Percentiles rank a stretch among this genome's conserved stretches.
Conservation (phyloP, 2,888 invertebrate species). For the Capitulum mitella region DNA sequence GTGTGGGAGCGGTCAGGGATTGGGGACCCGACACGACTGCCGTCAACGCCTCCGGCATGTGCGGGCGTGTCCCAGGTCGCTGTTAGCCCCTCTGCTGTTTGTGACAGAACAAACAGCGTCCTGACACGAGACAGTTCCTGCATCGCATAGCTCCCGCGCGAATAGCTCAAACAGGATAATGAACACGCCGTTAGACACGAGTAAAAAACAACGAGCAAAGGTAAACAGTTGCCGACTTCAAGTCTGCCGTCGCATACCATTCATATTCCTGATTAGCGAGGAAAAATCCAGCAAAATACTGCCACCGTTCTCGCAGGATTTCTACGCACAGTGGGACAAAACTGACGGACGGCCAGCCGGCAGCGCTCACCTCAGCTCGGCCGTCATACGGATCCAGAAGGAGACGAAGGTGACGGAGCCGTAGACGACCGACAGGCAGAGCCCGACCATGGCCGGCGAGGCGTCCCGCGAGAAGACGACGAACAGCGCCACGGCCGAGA, state of each 20-base stretch:
- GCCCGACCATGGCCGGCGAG: conserved; percentile 49
- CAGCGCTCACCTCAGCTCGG: not conserved
- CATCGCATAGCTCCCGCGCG: no score
- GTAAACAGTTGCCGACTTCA: not conserved
- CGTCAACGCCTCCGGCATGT: no score
- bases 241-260: not conserved
- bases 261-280: not conserved
- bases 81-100: no score
- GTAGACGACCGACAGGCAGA: conserved; percentile 50
- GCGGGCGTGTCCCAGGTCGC: no score
- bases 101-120: no score
- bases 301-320: not conserved
- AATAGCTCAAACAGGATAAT: no score
- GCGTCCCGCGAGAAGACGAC: conserved; percentile 45
- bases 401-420: conserved; percentile 38
- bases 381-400: conserved; percentile 8
- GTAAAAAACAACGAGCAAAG: no score
- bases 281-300: not conserved
- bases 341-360: no score
- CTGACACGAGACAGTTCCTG: no score
- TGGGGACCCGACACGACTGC: no score
- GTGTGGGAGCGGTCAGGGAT: no score
- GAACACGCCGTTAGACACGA: not conserved
- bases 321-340: no score
- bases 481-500: conserved; percentile 45